Evolutionary conservation across 2,888 invertebrate genomes (phyloP), one percentile per base, ranked within the genome.

Genomic region (Gandaritis pyraliata): DNA sequence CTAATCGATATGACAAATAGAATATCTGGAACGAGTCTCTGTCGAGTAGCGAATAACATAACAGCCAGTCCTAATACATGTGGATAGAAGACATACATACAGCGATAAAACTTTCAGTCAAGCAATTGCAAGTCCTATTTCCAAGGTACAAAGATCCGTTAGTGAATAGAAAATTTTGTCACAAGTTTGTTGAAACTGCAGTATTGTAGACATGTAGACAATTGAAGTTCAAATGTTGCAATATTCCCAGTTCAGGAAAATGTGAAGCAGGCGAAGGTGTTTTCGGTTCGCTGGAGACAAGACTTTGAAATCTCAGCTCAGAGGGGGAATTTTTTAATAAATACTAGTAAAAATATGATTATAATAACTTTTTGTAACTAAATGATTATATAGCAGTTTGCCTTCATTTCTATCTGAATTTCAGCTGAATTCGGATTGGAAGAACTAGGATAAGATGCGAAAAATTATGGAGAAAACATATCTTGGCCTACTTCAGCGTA

Each of bases 1-100:
- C n/a, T 43, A 61, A 61, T 61, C 61, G 55, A 64, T 61, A 58
- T 23, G 50, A 39, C 41, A 57, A 60, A 57, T 55, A 15, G 39
- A 58, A 48, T 61, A 60, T 51, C 8, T 61, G 60, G 64, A 60
- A 57, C 57, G 50, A 41, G 30, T 45, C 58, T 50, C 51, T 56
- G 47, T 23, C 46, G 12, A 47, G 51, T 55, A 46, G 55, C 30
- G 39, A n/a, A 54, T 41, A 36, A 58, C 33, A 16, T 41, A 45
- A 58, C 52, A 48, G 41, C 55, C 47, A 48, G 54, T 53, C 47
- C 23, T 36, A 23, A 46, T 46, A n/a, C 30, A 48, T 48, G 15
- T 48, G 15, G 30, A 33, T 10, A 6, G 12, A 46, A 46, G 12
- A 23, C 5, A 23, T n/a, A 29, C 23, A 23, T n/a, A 29, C 23